Evolutionary conservation across 2,797 vertebrate genomes (phyloP).

Genomic region (Melanotaenia trifasciata): DNA sequence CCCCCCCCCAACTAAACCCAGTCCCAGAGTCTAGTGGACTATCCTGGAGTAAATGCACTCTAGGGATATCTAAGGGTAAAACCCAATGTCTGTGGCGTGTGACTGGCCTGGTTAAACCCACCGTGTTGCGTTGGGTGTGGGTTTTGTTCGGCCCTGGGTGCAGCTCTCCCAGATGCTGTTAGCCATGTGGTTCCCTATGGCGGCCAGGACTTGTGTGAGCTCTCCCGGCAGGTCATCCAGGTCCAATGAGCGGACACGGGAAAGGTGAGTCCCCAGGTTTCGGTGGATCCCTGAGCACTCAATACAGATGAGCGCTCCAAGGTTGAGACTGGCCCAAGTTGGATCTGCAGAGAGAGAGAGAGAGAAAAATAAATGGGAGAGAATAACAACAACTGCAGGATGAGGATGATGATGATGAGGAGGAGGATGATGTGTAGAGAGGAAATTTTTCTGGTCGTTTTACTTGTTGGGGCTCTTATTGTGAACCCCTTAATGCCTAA

Average conservation of each 20-base stretch:
- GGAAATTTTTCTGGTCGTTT: too few relatives aligned
- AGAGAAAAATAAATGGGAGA: too few relatives aligned
- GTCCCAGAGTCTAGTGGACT: too few relatives aligned
- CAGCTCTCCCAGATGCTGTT: slow-evolving; percentile 95
- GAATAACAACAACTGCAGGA: too few relatives aligned
- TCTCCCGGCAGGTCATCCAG: slow-evolving; percentile 95
- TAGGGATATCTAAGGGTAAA: background rate
- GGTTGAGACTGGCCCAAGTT: slow-evolving; percentile 95
- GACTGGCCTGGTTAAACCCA: slow-evolving; percentile 58
- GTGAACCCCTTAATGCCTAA: too few relatives aligned
- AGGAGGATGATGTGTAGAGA: too few relatives aligned
- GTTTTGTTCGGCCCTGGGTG: slow-evolving; percentile 90
- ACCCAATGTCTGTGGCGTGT: background rate
- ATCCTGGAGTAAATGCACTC: too few relatives aligned
- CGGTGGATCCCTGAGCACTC: slow-evolving; percentile 97
- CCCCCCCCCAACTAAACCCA: too few relatives aligned
- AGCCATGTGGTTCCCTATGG: slow-evolving; percentile 93
- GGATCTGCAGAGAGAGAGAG: slow-evolving; percentile 85
- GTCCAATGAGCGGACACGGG: slow-evolving; percentile 93
- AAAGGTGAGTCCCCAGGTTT: slow-evolving; percentile 95
- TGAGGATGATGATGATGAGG: too few relatives aligned
- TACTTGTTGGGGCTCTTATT: too few relatives aligned
- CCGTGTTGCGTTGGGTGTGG: slow-evolving; percentile 89
- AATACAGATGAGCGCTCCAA: slow-evolving; percentile 95
- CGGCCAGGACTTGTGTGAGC: slow-evolving; percentile 92